Evolutionary conservation across 2,888 invertebrate species (phyloP), one percentile per base, ranked within the genome.

Genomic region (Lingula anatina): DNA sequence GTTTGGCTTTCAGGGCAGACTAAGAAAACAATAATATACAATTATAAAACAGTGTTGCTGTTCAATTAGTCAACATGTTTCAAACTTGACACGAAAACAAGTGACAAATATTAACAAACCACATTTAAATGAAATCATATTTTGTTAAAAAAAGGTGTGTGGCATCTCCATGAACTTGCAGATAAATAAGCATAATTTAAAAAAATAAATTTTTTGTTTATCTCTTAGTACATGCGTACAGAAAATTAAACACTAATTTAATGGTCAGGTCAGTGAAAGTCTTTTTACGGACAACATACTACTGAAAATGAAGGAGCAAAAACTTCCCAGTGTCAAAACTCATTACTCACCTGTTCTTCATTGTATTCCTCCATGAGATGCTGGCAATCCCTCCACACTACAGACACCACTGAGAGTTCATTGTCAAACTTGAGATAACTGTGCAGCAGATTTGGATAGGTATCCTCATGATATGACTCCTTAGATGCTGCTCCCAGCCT

Each of bases 341-440:
- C 15, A 39, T 39, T 39, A 18, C 49, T 47, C 47, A 74, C 75
- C 67, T 76, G 77, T 59, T 78, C 77, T 50, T 79, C 75, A 54
- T 77, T 74, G 56, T 80, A 82, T 53, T 79, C 79, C 58, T 81
- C 80, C 56, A 83, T 79, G 36, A 80, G 74, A 36, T 80, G 77
- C 60, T 82, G 82, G 41, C 81, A 80, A 60, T 83, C 82, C 25
- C 80, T 75, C 81, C 83, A 83, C 50, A 81, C 73, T 27, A 79
- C 79, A 49, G 79, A 79, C 42, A 83, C 79, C 50, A 78, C 77
- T 46, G 80, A 80, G 81, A 83, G 83, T 64, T 83, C 82, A 62
- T 82, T 80, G 51, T 82, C 81, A 66, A 83, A 83, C 51, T 79
- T 78, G 49, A 82, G 71, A 68, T 82, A 83, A 47, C 80, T 78